These are phyloP conservation scores for Nothobranchius kuhntae DNA, from an alignment of 2,113 vertebrate genomes.

Conservation along the genomic window DNA sequence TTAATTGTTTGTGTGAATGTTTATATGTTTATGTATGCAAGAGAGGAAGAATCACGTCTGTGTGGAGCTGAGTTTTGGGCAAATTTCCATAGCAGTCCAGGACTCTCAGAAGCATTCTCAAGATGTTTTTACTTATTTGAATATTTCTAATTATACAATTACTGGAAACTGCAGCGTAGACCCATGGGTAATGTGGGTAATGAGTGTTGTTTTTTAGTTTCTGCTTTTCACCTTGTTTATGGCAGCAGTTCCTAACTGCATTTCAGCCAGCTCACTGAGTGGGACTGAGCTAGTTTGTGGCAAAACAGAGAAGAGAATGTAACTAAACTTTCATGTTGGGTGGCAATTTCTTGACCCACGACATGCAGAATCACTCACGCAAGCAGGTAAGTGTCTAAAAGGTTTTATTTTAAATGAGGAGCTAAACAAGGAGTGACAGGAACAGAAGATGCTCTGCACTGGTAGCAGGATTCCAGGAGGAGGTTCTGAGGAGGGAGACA, in stretches of 20 bases:
- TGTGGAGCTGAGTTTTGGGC: conserved; percentile 17
- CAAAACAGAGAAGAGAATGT: conserved; percentile 15
- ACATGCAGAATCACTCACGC: too few relatives aligned
- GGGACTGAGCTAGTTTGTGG: conserved; percentile 24
- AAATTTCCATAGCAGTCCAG: conserved; percentile 6
- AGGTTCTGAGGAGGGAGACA: too few relatives aligned
- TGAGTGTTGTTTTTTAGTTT: conserved; percentile 24
- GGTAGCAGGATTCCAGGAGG: too few relatives aligned
- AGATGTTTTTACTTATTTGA: conserved; percentile 17
- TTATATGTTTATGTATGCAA: not conserved
- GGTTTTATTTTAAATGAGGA: too few relatives aligned
- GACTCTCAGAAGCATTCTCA: conserved; percentile 38
- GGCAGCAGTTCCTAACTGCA: conserved; percentile 10
- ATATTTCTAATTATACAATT: conserved; percentile 63
- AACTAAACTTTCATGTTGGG: not conserved
- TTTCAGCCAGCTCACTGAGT: conserved; percentile 33
- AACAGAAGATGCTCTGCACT: too few relatives aligned
- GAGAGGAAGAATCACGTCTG: conserved; percentile 7
- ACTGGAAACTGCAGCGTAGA: conserved; percentile 46
- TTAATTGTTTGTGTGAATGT: conserved; percentile 40
- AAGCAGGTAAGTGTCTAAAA: too few relatives aligned
- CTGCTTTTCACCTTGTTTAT: conserved; percentile 49
- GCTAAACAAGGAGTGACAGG: too few relatives aligned
- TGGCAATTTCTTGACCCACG: too few relatives aligned
- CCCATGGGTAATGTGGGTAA: conserved; percentile 47